Percentiles rank a stretch among this genome's conserved stretches.
These are phyloP conservation scores for Hecatera dysodea DNA, from an alignment of 2,888 invertebrate species.

Conservation along the genomic window DNA sequence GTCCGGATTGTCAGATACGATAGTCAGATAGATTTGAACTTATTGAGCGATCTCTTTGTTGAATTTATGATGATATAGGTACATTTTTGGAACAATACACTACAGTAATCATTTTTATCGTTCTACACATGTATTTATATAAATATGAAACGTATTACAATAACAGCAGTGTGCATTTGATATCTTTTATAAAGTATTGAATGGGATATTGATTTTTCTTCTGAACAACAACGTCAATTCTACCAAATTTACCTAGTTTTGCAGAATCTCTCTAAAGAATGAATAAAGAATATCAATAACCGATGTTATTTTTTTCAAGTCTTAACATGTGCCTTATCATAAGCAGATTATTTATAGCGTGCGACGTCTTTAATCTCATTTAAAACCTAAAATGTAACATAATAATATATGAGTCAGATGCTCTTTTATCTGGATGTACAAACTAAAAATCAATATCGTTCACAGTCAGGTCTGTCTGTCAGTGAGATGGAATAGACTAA, in stretches of 20 bases:
- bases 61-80: background rate
- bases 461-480: conserved; percentile 18
- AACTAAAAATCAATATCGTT: conserved; percentile 12
- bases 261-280: background rate
- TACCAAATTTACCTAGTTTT: background rate
- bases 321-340: background rate
- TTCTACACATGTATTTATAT: background rate
- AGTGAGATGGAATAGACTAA: no score
- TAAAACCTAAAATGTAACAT: background rate
- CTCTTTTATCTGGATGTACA: background rate
- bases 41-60: background rate
- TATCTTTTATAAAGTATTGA: background rate
- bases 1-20: conserved; percentile 40
- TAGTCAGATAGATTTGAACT: no score
- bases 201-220: background rate
- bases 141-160: background rate
- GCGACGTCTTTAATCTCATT: background rate
- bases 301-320: background rate
- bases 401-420: background rate
- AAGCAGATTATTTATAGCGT: no score
- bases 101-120: background rate
- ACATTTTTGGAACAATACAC: background rate
- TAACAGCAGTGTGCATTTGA: background rate
- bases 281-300: background rate
- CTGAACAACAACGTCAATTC: background rate